Evolutionary conservation across 2,888 invertebrate genomes (phyloP).

Genomic region (Synergus laeviventris): DNA sequence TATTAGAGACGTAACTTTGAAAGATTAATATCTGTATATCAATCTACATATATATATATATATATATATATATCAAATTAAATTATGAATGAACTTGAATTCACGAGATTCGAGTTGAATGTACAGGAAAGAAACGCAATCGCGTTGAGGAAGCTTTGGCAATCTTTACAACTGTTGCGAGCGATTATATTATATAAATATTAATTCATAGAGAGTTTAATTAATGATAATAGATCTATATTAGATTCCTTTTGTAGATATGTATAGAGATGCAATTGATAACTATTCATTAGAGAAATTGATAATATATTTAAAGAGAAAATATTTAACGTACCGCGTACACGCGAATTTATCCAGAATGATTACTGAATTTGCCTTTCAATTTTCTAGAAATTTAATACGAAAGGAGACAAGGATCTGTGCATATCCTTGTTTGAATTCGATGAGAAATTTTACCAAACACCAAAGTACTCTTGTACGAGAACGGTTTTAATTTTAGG

Average conservation of each 20-base stretch:
- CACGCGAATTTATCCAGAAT: slow-evolving; percentile 34
- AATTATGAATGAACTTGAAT: slow-evolving; percentile 33
- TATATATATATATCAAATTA: too few relatives aligned
- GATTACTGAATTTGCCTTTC: slow-evolving; percentile 27
- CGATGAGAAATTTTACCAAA: background rate
- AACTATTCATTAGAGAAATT: slow-evolving; percentile 72
- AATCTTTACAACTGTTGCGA: slow-evolving; percentile 55
- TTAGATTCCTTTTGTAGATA: slow-evolving; percentile 74
- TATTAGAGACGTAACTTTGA: slow-evolving; percentile 63
- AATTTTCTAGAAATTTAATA: slow-evolving; percentile 19
- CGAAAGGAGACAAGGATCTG: background rate
- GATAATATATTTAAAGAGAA: slow-evolving; percentile 69
- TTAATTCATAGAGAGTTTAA: slow-evolving; percentile 75
- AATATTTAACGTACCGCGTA: slow-evolving; percentile 47
- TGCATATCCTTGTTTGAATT: background rate
- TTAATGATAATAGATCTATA: slow-evolving; percentile 73
- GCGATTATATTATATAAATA: slow-evolving; percentile 65
- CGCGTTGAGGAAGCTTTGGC: slow-evolving; percentile 51
- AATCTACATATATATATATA: slow-evolving; percentile 40
- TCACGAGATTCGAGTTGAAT: slow-evolving; percentile 9
- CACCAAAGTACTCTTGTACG: background rate
- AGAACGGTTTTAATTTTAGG: background rate
- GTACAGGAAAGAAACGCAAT: slow-evolving; percentile 42
- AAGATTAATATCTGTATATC: slow-evolving; percentile 45
- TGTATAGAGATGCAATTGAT: slow-evolving; percentile 71